Evolutionary conservation across 1,140 invertebrate species (phyloP), one percentile per base, ranked within the genome.

Genomic region (Bombus ignitus): DNA sequence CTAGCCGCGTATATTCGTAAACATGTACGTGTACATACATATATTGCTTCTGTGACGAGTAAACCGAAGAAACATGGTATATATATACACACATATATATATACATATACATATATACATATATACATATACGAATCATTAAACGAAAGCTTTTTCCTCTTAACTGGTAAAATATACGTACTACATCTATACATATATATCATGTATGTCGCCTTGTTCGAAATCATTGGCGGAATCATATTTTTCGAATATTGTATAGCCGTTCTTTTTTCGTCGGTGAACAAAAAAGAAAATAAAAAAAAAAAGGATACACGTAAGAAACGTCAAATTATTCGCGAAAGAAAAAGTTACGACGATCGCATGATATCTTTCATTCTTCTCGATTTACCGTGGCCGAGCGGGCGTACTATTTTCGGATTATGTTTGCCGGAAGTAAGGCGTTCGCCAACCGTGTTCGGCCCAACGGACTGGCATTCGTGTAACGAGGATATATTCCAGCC

Each of bases 81-180:
- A 83, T 79, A 88, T 71, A 81, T 28, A 66, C 12, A 71, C 39
- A 53, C 2, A 57, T 47, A 70, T 8, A 68, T 42, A 72, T 59
- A 57, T 15, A 72, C 57, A 59, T 44, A 66, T 22, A 71, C 47
- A 80, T 66, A 65, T 22, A 57, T 47, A 70, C 13, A 68, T 42
- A 72, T 71, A 57, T 71, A 72, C 57, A 71, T 59, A 78, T 83
- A 76, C 35, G 57, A 77, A 77, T 62, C 77, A 70, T 80, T 71
- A 89, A 87, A 89, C 85, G 72, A 87, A 89, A 81, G 87, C 76
- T 88, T 53, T 85, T 53, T 73, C 62, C 77, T 89, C 81, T 83
- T 78, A 77, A 87, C 88, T 89, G 88, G 88, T 75, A 81, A 53
- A 68, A 71, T 66, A 75, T 66, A 53, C 65, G 42, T 65, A 66